A percentile compares a stretch with the other conserved stretches of the same genome.
These are phyloP conservation scores for Zaprionus gabonicus DNA, from an alignment of 1,140 invertebrate genomes.

Conservation along the genomic window DNA sequence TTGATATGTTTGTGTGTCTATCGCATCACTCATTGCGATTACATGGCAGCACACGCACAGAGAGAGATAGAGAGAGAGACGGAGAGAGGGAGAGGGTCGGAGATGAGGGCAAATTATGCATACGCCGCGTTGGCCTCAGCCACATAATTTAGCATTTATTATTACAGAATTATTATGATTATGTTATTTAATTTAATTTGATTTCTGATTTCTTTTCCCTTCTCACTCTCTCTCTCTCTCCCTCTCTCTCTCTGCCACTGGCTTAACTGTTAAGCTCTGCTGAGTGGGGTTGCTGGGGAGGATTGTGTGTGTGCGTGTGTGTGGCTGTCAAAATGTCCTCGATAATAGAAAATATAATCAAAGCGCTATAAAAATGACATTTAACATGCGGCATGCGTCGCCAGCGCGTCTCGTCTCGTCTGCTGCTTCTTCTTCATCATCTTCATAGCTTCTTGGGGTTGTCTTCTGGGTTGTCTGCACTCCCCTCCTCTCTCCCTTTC, in stretches of 20 bases:
- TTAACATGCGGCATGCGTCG: slow-evolving; percentile 80
- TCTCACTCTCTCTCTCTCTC: neutral
- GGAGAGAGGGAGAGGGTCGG: neutral
- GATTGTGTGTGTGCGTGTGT: slow-evolving; percentile 23
- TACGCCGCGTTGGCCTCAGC: slow-evolving; percentile 67
- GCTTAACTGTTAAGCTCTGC: slow-evolving; percentile 68
- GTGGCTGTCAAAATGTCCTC: slow-evolving; percentile 65
- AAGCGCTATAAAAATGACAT: slow-evolving; percentile 83
- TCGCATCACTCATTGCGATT: slow-evolving; percentile 70
- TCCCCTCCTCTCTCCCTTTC: neutral
- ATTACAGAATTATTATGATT: slow-evolving; percentile 81
- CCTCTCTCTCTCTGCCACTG: slow-evolving; percentile 8
- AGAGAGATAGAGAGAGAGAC: too few species aligned
- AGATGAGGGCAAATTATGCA: slow-evolving; percentile 65
- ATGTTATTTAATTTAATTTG: slow-evolving; percentile 83
- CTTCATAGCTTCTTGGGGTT: slow-evolving; percentile 4
- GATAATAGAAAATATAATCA: slow-evolving; percentile 83
- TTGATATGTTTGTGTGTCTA: slow-evolving; percentile 58
- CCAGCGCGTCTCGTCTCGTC: slow-evolving; percentile 50
- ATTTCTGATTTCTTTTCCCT: slow-evolving; percentile 50
- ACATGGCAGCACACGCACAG: slow-evolving; percentile 37
- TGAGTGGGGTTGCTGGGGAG: slow-evolving; percentile 26
- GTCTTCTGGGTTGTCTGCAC: neutral
- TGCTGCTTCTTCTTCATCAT: slow-evolving; percentile 1
- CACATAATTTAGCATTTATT: slow-evolving; percentile 81